Percentiles rank a stretch among this genome's conserved stretches.
These are phyloP conservation scores for Moxostoma hubbsi DNA, from an alignment of 2,797 vertebrate genomes.

Conservation along the genomic window DNA sequence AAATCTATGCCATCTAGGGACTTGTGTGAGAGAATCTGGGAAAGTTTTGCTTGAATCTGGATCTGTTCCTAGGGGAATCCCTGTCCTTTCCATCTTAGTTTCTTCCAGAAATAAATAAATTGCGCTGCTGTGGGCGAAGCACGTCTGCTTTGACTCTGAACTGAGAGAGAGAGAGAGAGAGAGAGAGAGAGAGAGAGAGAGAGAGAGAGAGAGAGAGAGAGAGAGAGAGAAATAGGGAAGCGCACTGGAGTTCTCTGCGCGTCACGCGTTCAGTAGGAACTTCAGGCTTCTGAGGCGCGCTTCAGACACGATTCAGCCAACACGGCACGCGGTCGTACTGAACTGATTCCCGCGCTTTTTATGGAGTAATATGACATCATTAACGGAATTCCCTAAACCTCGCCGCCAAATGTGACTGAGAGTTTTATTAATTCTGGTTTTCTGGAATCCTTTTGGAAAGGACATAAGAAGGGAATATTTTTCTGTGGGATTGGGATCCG, in stretches of 20 bases:
- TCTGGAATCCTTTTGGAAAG: constrained; percentile 15
- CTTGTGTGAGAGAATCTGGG: constrained; percentile 1
- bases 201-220: not conserved
- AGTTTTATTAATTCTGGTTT: constrained; percentile 20
- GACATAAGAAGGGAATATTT: constrained; percentile 35
- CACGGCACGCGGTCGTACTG: not conserved
- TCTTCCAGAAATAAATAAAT: constrained; percentile 29
- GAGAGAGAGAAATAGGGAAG: not conserved
- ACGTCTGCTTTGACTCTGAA: constrained; percentile 12
- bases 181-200: constrained; percentile 1
- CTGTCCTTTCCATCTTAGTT: constrained; percentile 40
- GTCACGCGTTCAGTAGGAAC: constrained; percentile 42
- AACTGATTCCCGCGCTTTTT: not conserved
- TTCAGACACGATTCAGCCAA: constrained; percentile 12
- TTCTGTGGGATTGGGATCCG: constrained; percentile 37
- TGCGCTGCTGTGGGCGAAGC: constrained; percentile 28
- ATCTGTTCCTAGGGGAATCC: constrained; percentile 43
- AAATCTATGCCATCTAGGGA: constrained; percentile 32
- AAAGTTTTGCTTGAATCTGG: constrained; percentile 40
- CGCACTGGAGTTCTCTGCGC: constrained; percentile 14
- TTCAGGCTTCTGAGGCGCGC: constrained; percentile 34
- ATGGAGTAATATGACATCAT: constrained; percentile 17
- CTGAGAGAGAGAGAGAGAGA: not conserved
- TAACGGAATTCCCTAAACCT: constrained; percentile 26
- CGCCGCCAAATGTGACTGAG: not conserved